Percentiles rank a stretch among this genome's conserved stretches.
Evolutionary conservation across 2,888 invertebrate genomes (phyloP).

Genomic region (Dendrolimus pini): DNA sequence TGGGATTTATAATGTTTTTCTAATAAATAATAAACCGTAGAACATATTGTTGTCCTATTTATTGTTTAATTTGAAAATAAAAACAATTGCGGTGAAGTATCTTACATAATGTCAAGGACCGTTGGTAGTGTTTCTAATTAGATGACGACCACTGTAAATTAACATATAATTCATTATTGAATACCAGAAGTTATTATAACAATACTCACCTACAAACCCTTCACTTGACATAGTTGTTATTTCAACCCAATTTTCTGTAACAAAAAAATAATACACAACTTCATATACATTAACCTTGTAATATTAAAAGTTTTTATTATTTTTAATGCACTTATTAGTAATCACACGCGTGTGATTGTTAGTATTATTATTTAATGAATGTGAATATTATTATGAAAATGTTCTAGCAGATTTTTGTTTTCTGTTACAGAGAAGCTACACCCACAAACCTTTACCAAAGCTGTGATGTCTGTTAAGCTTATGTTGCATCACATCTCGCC

Average conservation of each 20-base stretch:
- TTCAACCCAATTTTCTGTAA: conserved; percentile 61
- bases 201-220: conserved; percentile 59
- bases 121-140: too few relatives aligned
- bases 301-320: conserved; percentile 6
- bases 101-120: too few relatives aligned
- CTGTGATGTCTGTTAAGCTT: conserved; percentile 44
- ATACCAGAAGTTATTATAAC: too few relatives aligned
- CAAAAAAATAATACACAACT: conserved; percentile 6
- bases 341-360: background rate
- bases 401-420: background rate
- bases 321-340: background rate
- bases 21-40: too few relatives aligned
- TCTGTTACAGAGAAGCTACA: conserved; percentile 27
- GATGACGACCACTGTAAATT: too few relatives aligned
- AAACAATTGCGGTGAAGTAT: too few relatives aligned
- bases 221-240: conserved; percentile 33
- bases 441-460: conserved; percentile 71
- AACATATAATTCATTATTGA: too few relatives aligned
- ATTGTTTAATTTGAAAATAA: too few relatives aligned
- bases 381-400: background rate
- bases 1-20: too few relatives aligned
- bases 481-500: conserved; percentile 59
- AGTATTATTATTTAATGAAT: background rate
- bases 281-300: background rate
- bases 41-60: too few relatives aligned